Conservation (phyloP, 2,113 vertebrate species). For the Gymnocephalus cernua region DNA sequence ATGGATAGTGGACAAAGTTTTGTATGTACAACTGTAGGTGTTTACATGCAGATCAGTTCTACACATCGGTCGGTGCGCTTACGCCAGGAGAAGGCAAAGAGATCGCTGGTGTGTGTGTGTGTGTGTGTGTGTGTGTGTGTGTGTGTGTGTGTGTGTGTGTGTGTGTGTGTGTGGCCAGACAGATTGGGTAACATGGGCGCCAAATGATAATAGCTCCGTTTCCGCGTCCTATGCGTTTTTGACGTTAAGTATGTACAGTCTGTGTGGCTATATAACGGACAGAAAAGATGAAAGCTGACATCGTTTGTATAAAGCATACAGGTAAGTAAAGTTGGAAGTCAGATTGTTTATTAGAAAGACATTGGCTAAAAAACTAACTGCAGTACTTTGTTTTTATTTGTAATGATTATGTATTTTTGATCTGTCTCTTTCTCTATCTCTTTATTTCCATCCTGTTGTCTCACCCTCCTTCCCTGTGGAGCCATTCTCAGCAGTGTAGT, state of each 20-base stretch:
- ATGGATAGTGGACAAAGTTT: not conserved
- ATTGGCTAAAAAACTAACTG: not conserved
- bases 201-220: too few species aligned
- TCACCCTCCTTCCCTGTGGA: conserved; percentile 20
- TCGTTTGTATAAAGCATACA: conserved; percentile 3
- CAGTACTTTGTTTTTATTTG: not conserved
- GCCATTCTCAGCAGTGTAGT: conserved; percentile 32
- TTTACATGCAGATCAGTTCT: not conserved
- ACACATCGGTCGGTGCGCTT: not conserved
- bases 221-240: too few species aligned
- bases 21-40: not conserved
- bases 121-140: too few species aligned
- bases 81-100: too few species aligned
- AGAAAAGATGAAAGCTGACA: not conserved
- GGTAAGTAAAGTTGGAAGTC: conserved; percentile 27
- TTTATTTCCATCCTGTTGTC: conserved; percentile 17
- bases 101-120: too few species aligned
- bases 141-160: too few species aligned
- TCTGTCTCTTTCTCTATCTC: conserved; percentile 6
- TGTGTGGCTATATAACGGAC: too few species aligned
- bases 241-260: too few species aligned
- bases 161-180: too few species aligned
- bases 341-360: conserved; percentile 3
- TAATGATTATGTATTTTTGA: conserved; percentile 4
- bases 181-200: too few species aligned